Percentiles rank a stretch among this genome's conserved stretches.
phyloP scores from a whole-genome alignment of 2,797 vertebrate genomes.

The Odontamblyopus lacepedii region DNA sequence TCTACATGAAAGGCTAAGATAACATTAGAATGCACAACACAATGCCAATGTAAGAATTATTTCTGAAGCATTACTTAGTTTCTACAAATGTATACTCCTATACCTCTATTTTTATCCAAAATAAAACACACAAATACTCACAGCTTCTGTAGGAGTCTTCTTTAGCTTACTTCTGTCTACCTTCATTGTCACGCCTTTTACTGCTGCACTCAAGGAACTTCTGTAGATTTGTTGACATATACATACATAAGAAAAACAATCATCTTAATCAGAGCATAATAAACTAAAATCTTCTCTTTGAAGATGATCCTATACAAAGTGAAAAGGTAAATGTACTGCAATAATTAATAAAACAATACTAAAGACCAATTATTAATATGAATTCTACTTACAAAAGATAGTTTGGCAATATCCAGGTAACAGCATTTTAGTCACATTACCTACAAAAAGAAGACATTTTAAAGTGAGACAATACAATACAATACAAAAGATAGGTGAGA shows the following conservation, averaged over 20 bases:
- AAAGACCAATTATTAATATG: background rate
- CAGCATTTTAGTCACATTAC: conserved; percentile 77
- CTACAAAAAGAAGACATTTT: conserved; percentile 48
- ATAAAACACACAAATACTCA: conserved; percentile 74
- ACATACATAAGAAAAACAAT: background rate
- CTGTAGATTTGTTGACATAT: conserved; percentile 1
- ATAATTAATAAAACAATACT: background rate
- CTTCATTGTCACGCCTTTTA: conserved; percentile 89
- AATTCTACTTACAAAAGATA: conserved; percentile 74
- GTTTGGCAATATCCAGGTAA: conserved; percentile 77
- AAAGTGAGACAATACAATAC: background rate
- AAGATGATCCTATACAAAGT: background rate
- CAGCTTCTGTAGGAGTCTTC: conserved; percentile 96
- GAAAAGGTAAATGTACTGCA: background rate
- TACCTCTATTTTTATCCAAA: background rate
- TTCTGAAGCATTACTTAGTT: background rate
- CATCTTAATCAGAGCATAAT: background rate
- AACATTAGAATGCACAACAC: background rate
- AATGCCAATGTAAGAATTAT: background rate
- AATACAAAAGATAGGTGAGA: background rate
- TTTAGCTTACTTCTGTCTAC: conserved; percentile 97
- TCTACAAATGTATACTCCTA: background rate
- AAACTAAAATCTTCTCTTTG: background rate
- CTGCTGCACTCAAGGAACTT: conserved; percentile 71
- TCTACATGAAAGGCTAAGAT: background rate